Conservation (phyloP, 2,797 vertebrate species). For the Poecilia wingei region DNA sequence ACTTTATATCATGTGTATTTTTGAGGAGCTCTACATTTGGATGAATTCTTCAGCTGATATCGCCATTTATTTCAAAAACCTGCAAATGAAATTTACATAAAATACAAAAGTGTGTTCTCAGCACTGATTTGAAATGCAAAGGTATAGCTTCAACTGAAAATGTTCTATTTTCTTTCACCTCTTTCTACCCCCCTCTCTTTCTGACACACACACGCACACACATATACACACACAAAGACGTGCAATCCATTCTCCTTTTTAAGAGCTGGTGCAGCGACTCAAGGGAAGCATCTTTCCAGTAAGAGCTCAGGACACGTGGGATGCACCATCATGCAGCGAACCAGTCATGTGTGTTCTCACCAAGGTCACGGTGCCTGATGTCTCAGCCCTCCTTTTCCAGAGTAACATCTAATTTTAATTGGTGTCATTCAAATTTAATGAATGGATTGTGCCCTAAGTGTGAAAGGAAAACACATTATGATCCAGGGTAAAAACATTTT, state of each 20-base stretch:
- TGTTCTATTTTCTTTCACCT: background rate
- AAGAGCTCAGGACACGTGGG: constrained; percentile 50
- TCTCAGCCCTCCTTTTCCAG: constrained; percentile 31
- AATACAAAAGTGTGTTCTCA: background rate
- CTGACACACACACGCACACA: constrained; percentile 1
- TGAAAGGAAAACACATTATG: constrained; percentile 25
- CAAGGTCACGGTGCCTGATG: constrained; percentile 55
- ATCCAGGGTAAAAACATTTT: constrained; percentile 11
- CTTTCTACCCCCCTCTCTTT: background rate
- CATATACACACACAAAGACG: constrained; percentile 16
- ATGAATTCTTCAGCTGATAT: background rate
- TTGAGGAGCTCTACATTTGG: background rate
- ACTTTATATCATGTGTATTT: background rate
- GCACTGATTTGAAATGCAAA: background rate
- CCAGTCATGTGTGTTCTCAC: constrained; percentile 39
- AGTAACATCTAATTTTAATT: constrained; percentile 64
- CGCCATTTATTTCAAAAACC: background rate
- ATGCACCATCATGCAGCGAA: constrained; percentile 38
- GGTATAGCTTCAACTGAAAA: background rate
- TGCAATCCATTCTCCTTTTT: constrained; percentile 30
- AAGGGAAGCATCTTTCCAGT: constrained; percentile 39
- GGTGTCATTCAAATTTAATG: constrained; percentile 65
- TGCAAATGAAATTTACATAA: background rate
- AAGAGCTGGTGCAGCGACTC: constrained; percentile 37
- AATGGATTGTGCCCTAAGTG: constrained; percentile 56